Base-by-base conservation (phyloP, 2,797 vertebrate species). In the Lateolabrax maculatus region DNA sequence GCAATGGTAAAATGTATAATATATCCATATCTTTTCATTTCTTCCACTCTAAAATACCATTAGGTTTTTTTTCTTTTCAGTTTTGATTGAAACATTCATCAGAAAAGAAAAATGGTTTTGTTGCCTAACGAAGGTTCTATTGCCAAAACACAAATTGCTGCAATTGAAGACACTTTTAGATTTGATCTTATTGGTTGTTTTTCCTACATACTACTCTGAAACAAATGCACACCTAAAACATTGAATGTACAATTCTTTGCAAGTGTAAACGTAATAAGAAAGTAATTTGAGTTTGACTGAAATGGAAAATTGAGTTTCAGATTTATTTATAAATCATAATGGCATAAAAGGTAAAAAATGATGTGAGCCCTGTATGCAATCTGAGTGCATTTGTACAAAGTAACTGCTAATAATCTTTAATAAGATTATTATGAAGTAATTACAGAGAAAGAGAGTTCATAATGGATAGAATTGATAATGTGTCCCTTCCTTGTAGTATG, bases 121-220 rank as follows among this genome's bases (percentile, higher is more conserved):
- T 65, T 23, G 13, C 27, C 18, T n/a, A 13, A 15, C 69, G 5
- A 41, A 49, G 10, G 10, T n/a, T 37, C 9, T 31, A 7, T 21
- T 23, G 51, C 44, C 44, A 39, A 62, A 55, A 63, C n/a, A 69
- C 34, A 79, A 65, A 65, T 48, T 48, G n/a, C 2, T 7, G 31
- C 29, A 52, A 23, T 25, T 34, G n/a, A 65, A 36, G 9, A 52
- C 21, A n/a, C 44, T 23, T 63, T 27, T 23, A 37, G 31, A 43
- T 31, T 23, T 37, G 4, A 64, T 61, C 39, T 52, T 5, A 39
- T 10, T 8, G 5, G 12, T 15, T 25, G 21, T 58, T 63, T 69
- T 52, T 13, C 7, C 21, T 1, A 4, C 5, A 6, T 36, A 29
- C n/a, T 37, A 15, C 0, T 2, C 3, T 51, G 5, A 25, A 41